Percentiles rank a stretch among this genome's conserved stretches.
Conservation (phyloP, 35 echinoderm and acorn worm genomes). For the Heliocidaris erythrogramma region DNA sequence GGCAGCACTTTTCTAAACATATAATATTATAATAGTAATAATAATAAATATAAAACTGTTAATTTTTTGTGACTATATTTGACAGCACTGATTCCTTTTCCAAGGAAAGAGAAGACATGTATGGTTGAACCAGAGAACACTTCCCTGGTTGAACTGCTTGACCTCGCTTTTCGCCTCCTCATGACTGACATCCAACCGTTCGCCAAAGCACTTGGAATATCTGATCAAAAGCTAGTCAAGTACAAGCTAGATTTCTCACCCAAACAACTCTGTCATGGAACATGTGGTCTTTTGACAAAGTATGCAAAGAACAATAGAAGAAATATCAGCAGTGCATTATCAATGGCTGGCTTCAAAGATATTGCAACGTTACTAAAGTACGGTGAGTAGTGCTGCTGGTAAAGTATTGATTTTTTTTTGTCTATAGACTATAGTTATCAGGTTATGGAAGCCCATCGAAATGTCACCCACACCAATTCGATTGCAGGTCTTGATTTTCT, state of each 20-base stretch:
- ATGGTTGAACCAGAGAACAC: neutral
- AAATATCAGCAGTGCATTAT: neutral
- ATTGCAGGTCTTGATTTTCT: too few relatives aligned
- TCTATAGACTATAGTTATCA: too few relatives aligned
- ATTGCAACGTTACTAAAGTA: neutral
- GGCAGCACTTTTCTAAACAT: too few relatives aligned
- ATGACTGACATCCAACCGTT: neutral
- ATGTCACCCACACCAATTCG: too few relatives aligned
- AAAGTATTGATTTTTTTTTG: neutral
- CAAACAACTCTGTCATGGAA: neutral
- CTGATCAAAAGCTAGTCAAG: neutral
- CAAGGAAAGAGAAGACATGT: neutral
- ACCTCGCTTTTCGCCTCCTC: neutral
- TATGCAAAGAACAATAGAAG: neutral
- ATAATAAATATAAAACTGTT: too few relatives aligned
- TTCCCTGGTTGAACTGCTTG: neutral
- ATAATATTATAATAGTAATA: too few relatives aligned
- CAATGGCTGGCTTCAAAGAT: neutral
- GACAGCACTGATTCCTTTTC: neutral
- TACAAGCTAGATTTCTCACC: neutral
- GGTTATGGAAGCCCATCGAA: too few relatives aligned
- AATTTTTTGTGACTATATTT: neutral
- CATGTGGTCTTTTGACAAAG: neutral
- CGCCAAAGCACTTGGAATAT: neutral
- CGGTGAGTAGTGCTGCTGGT: neutral